Base-by-base conservation (phyloP, 2,113 vertebrate species). In the Petrocephalus microphthalmus region DNA sequence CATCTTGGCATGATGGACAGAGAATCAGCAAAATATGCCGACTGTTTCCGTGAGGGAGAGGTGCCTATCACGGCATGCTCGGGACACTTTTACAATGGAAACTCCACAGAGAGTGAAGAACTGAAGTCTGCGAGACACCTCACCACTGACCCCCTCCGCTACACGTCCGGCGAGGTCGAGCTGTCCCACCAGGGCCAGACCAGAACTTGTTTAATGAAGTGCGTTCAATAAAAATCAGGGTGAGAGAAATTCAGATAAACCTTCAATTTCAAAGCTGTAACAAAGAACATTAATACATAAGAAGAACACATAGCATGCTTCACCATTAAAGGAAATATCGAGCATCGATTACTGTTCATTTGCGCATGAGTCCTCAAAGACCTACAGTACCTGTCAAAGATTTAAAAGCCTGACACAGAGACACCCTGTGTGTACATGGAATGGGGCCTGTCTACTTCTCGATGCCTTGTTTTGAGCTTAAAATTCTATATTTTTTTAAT, bases 71-170 rank as follows among this genome's bases (percentile, higher is more conserved):
- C 87, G 42, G 33, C 71, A 78, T 42, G 17, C 17, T 37, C 15
- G 15, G 5, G 33, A 42, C 33, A 10, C 29, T 7, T 33, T 78
- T 42, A 42, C 29, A 78, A 78, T 37, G 71, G 22, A 22, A 42
- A 54, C 13, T 17, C n/a, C 33, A 47, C 10, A 25, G 42, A 92
- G 91, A 93, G 90, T 88, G 51, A 74, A 92, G 93, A 91, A 4
- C 91, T 92, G 92, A 93, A 91, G 92, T 54, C 86, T 54, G 67
- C 91, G 10, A 29, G 89, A 94, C 93, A 94, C 92, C 91, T 92
- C 90, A 90, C 94, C 93, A 92, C 91, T 89, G 54, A 78, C 51
- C 6, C 20, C 20, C 22, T 33, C 37, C 15, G 11, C 37, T 33
- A 56, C 25, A 33, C 52, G 5, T n/a, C 37, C 51, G 15, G n/a